Evolutionary conservation across 1,140 invertebrate species (phyloP), one percentile per base, ranked within the genome.

Genomic region (Drosophila truncata): DNA sequence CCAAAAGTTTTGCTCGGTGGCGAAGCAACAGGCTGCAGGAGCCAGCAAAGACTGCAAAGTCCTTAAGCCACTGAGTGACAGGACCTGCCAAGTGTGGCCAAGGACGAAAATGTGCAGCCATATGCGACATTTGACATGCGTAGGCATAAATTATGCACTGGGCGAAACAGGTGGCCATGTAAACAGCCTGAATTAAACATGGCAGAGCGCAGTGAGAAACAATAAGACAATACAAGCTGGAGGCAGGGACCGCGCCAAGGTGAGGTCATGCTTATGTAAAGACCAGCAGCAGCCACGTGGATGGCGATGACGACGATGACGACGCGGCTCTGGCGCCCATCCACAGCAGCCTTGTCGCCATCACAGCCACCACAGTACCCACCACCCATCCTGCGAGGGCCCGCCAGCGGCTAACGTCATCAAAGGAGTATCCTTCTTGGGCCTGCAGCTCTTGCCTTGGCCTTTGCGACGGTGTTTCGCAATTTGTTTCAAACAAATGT

Each of bases 241-340:
- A 35, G 18, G 50, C 31, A 54, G 50, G 52, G 20, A 25, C 20
- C 52, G 52, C 33, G 42, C 61, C 73, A 78, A 73, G 70, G 74
- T 78, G 74, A 78, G 74, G 73, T 78, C 74, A 78, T 78, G 63
- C 74, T 78, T 78, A 77, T 78, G 75, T 78, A 77, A 77, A 73
- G 66, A 71, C 33, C 27, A 50, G 54, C 33, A 42, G 55, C 33
- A 42, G 55, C 63, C 74, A 77, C 46, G 74, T 58, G 73, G 73
- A 77, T 41, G 73, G 47, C 75, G 55, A 77, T 33, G 74, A 42
- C 55, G 61, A 67, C 29, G 61, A 75, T 59, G 74, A 73, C 59
- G 67, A 76, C 42, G 73, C n/a, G 31, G 50, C 18, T 13, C 50
- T 54, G 60, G 74, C 73, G 44, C 52, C 60, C 73, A 46, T 35